Conservation (phyloP, 2,113 vertebrate species). For the Albula glossodonta region DNA sequence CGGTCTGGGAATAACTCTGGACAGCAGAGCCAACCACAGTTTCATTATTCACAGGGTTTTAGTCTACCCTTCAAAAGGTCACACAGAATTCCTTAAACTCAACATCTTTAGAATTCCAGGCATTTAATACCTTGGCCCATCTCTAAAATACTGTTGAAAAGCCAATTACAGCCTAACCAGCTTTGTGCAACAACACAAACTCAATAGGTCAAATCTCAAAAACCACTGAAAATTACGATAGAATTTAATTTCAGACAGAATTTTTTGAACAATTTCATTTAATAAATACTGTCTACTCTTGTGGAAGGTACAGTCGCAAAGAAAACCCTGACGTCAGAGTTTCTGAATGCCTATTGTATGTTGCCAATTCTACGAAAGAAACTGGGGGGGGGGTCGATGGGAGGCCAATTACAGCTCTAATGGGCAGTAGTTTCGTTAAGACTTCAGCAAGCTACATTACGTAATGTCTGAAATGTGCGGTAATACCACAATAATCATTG, state of each 20-base stretch:
- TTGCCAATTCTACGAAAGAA: background rate
- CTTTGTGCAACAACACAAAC: background rate
- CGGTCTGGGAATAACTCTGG: too few relatives aligned
- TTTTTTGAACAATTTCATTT: background rate
- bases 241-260: too few relatives aligned
- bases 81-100: background rate
- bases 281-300: background rate
- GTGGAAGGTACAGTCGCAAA: background rate
- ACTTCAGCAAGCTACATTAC: background rate
- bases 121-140: background rate
- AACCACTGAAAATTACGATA: too few relatives aligned
- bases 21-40: background rate
- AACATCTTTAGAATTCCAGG: background rate
- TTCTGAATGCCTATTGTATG: background rate
- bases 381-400: background rate
- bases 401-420: background rate
- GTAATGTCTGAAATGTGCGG: background rate
- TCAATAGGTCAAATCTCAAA: too few relatives aligned
- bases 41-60: background rate
- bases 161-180: background rate
- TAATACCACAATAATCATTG: background rate
- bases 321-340: background rate
- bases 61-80: background rate
- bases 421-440: background rate
- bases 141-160: background rate